Evolutionary conservation across 1,140 invertebrate genomes (phyloP).

Genomic region (Steinernema feltiae): DNA sequence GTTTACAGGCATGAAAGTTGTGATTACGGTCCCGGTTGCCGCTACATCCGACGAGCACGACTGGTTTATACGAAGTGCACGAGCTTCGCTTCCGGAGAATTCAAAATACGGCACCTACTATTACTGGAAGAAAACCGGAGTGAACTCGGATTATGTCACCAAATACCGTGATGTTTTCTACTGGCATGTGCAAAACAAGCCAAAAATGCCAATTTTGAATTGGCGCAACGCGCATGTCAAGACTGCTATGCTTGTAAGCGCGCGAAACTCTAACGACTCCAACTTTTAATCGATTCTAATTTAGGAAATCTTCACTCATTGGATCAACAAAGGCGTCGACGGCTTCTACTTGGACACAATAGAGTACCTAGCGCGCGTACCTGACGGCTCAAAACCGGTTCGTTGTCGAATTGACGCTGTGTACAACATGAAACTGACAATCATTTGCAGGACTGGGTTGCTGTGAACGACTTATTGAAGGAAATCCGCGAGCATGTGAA

Average conservation of each 20-base stretch:
- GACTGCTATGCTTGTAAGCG: slow-evolving; percentile 26
- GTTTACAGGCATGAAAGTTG: slow-evolving; percentile 37
- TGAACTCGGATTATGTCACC: not conserved
- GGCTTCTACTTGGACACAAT: slow-evolving; percentile 34
- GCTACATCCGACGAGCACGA: slow-evolving; percentile 50
- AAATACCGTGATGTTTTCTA: not conserved
- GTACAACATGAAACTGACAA: not conserved
- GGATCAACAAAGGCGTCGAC: slow-evolving; percentile 38
- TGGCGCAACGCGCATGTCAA: slow-evolving; percentile 32
- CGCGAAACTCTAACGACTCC: not conserved
- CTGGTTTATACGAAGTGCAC: slow-evolving; percentile 45
- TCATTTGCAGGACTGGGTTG: slow-evolving; percentile 32
- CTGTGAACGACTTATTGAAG: slow-evolving; percentile 25
- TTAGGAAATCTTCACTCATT: slow-evolving; percentile 29
- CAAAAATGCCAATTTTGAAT: slow-evolving; percentile 18
- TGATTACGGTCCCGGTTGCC: slow-evolving; percentile 49
- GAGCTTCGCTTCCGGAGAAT: slow-evolving; percentile 44
- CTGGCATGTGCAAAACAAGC: slow-evolving; percentile 7
- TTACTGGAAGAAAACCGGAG: slow-evolving; percentile 41
- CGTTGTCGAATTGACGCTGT: slow-evolving; percentile 6
- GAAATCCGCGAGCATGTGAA: slow-evolving; percentile 38
- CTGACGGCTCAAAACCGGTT: slow-evolving; percentile 35
- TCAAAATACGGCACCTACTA: slow-evolving; percentile 39
- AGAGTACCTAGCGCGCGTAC: slow-evolving; percentile 35
- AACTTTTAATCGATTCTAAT: slow-evolving; percentile 11